Conservation (phyloP, 2,797 vertebrate genomes). For the Trematomus bernacchii region DNA sequence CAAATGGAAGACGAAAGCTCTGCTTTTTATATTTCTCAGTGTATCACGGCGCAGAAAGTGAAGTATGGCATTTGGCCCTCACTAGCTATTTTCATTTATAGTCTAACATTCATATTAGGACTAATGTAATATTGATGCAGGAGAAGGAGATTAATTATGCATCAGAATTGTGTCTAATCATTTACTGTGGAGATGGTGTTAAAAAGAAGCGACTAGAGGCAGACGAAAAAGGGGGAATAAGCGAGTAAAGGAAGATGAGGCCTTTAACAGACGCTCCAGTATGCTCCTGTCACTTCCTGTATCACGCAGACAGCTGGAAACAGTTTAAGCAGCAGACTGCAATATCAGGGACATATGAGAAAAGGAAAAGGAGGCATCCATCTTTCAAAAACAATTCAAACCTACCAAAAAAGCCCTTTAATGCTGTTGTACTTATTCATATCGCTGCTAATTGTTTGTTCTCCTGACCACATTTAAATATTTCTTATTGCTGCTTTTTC, state of each 20-base stretch:
- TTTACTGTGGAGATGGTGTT: slow-evolving; percentile 66
- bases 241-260: slow-evolving; percentile 25
- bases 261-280: slow-evolving; percentile 31
- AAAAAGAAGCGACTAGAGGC: slow-evolving; percentile 45
- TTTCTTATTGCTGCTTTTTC: slow-evolving; percentile 4
- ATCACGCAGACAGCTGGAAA: slow-evolving; percentile 46
- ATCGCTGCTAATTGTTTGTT: slow-evolving; percentile 1
- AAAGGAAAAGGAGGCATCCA: slow-evolving; percentile 9
- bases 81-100: slow-evolving; percentile 58
- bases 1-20: slow-evolving; percentile 28
- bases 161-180: slow-evolving; percentile 74
- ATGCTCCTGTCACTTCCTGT: slow-evolving; percentile 63
- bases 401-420: slow-evolving; percentile 11
- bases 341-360: slow-evolving; percentile 45
- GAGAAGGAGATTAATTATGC: slow-evolving; percentile 76
- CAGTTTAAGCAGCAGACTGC: slow-evolving; percentile 48
- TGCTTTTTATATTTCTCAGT: slow-evolving; percentile 1
- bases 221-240: slow-evolving; percentile 32
- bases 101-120: slow-evolving; percentile 66
- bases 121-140: slow-evolving; percentile 78
- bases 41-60: slow-evolving; percentile 1
- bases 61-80: slow-evolving; percentile 43
- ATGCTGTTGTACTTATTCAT: background rate
- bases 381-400: slow-evolving; percentile 30
- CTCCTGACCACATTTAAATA: slow-evolving; percentile 3